These are phyloP conservation scores for Osmerus mordax DNA, from an alignment of 2,113 vertebrate genomes.

Conservation along the genomic window DNA sequence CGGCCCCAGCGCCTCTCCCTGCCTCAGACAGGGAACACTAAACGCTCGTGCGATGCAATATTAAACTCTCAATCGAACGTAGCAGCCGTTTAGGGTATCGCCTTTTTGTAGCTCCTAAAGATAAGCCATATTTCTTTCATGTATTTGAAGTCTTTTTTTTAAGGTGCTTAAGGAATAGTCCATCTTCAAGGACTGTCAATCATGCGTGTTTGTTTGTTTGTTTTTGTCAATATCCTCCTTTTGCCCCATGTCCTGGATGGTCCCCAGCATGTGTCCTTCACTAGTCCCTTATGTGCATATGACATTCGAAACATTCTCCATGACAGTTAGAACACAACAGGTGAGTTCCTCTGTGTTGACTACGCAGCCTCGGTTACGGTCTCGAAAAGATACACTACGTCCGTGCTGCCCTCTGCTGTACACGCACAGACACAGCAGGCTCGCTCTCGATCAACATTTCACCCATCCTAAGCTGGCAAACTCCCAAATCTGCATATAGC, in stretches of 20 bases:
- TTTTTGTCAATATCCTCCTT: slow-evolving; percentile 4
- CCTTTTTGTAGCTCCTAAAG: neutral
- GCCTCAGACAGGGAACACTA: slow-evolving; percentile 7
- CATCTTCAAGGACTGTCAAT: neutral
- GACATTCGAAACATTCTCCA: slow-evolving; percentile 8
- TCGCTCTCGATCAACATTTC: no score
- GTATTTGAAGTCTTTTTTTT: no score
- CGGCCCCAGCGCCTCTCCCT: slow-evolving; percentile 17
- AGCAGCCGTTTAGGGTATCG: neutral
- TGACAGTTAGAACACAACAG: slow-evolving; percentile 14
- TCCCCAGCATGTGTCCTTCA: slow-evolving; percentile 51
- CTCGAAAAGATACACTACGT: neutral
- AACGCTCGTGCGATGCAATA: neutral
- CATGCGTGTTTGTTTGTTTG: neutral
- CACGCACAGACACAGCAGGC: neutral
- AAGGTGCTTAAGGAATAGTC: no score
- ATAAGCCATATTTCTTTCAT: neutral
- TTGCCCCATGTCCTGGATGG: slow-evolving; percentile 39
- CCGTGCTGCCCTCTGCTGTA: slow-evolving; percentile 60
- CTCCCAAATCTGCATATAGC: no score
- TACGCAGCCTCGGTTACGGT: slow-evolving; percentile 1
- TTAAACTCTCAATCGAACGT: neutral
- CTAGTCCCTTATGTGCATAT: neutral
- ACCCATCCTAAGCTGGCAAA: no score
- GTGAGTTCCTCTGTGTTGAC: slow-evolving; percentile 19